Percentiles rank a stretch among this genome's conserved stretches.
These are phyloP conservation scores for Brachylomia viminalis DNA, from an alignment of 2,888 invertebrate genomes.

Conservation along the genomic window DNA sequence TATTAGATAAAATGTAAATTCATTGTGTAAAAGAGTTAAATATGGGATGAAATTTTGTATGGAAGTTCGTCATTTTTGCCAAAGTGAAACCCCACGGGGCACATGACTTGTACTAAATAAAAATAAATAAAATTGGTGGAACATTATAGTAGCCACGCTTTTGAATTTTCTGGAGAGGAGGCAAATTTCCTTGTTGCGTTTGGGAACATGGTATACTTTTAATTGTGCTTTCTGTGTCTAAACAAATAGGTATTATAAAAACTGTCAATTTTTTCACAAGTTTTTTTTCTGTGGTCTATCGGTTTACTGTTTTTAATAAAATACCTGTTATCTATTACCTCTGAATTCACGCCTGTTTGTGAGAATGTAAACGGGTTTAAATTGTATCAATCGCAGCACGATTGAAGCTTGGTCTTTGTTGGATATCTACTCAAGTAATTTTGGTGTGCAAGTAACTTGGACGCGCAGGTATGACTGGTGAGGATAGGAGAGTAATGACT, in stretches of 20 bases:
- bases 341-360: not conserved
- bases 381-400: not conserved
- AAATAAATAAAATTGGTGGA: not conserved
- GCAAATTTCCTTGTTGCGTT: not conserved
- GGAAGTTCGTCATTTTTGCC: not conserved
- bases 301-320: not conserved
- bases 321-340: not conserved
- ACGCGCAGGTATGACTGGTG: not conserved
- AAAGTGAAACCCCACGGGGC: not conserved
- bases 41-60: not conserved
- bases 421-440: slow-evolving; percentile 17
- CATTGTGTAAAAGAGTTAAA: not conserved
- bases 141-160: not conserved
- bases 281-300: too few relatives aligned
- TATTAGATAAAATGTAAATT: too few relatives aligned
- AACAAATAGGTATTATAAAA: too few relatives aligned
- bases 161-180: not conserved
- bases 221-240: not conserved
- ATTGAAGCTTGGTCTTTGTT: slow-evolving; percentile 2
- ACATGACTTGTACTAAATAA: not conserved
- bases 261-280: too few relatives aligned
- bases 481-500: not conserved
- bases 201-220: not conserved
- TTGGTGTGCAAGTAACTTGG: slow-evolving; percentile 6
- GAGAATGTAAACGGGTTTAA: not conserved